Conservation (phyloP, 2,888 invertebrate species). For the Philereme vetulata region DNA sequence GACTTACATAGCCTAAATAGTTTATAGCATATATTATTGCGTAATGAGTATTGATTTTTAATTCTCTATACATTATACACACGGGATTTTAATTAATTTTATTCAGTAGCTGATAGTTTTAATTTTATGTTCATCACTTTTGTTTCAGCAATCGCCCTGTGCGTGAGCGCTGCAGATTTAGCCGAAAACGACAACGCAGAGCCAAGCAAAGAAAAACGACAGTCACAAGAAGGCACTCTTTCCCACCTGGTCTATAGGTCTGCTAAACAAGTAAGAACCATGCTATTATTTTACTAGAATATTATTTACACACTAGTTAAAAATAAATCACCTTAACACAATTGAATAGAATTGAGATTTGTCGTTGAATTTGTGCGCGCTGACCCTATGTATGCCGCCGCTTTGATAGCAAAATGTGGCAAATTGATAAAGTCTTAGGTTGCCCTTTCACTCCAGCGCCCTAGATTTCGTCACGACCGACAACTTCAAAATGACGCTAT, state of each 20-base stretch:
- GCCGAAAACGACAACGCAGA: conserved; percentile 52
- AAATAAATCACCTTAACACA: no score
- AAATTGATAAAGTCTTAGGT: conserved; percentile 48
- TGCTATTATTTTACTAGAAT: no score
- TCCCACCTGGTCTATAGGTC: conserved; percentile 61
- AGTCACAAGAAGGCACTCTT: conserved; percentile 54
- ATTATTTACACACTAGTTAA: no score
- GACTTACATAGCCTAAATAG: no score
- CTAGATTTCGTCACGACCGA: conserved; percentile 67
- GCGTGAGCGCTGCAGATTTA: conserved; percentile 64
- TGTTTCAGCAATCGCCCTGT: conserved; percentile 68
- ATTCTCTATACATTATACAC: no score
- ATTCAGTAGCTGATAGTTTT: no score
- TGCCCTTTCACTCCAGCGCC: conserved; percentile 71
- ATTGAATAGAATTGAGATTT: no score
- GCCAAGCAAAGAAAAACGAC: conserved; percentile 67
- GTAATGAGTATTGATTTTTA: no score
- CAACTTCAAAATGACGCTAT: conserved; percentile 41
- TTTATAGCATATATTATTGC: no score
- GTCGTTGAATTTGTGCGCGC: no score
- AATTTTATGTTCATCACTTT: conserved; percentile 18
- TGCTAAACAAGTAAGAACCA: conserved; percentile 65
- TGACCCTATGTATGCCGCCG: conserved; percentile 7
- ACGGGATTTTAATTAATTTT: no score
- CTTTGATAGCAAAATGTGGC: conserved; percentile 35